Conservation (phyloP, 2,888 invertebrate genomes). For the Agriopis aurantiaria region DNA sequence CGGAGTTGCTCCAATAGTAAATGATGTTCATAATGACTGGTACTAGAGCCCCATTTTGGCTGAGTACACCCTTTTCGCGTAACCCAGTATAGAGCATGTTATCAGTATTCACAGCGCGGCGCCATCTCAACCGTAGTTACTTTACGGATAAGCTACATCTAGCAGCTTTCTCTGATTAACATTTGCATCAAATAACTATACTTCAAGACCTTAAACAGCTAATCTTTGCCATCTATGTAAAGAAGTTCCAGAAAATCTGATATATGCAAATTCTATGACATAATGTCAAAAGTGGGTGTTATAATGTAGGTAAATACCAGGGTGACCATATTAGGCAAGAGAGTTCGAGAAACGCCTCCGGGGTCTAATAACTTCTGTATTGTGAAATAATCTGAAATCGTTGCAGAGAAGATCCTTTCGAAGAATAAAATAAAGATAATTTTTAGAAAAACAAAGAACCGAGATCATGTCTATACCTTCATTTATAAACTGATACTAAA, state of each 20-base stretch:
- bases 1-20: no score
- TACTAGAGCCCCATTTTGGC: no score
- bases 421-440: no score
- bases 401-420: no score
- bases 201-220: not conserved
- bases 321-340: constrained; percentile 2
- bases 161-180: not conserved
- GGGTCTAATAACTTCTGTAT: not conserved
- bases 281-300: constrained; percentile 5
- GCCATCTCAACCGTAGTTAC: not conserved
- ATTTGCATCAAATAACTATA: constrained; percentile 8
- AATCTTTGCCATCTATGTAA: constrained; percentile 2
- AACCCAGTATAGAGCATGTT: no score
- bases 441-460: no score
- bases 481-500: no score
- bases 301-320: constrained; percentile 6
- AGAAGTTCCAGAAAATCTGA: constrained; percentile 5
- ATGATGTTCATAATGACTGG: no score
- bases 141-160: not conserved
- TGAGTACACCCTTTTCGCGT: no score
- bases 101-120: not conserved
- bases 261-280: constrained; percentile 11
- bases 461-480: no score
- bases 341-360: constrained; percentile 5
- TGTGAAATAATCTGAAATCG: not conserved